Conservation (phyloP, 2,888 invertebrate genomes). For the Coelinius sp. region DNA sequence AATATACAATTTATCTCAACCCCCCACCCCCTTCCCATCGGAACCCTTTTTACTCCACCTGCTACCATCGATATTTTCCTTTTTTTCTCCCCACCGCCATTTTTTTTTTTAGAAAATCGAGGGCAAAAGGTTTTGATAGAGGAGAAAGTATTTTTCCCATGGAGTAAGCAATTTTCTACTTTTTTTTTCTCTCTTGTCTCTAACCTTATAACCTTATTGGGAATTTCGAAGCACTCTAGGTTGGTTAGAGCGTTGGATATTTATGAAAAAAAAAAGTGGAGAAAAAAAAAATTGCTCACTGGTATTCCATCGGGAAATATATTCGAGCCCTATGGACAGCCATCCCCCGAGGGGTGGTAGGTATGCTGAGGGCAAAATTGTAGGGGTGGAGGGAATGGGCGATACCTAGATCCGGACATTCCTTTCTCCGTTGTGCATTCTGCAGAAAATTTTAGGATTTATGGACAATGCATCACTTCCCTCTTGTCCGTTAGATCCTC, state of each 20-base stretch:
- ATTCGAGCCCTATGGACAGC: background rate
- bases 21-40: background rate
- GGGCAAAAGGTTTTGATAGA: constrained; percentile 1
- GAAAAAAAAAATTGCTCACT: background rate
- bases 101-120: constrained; percentile 2
- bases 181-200: background rate
- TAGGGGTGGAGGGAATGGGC: background rate
- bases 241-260: constrained; percentile 14
- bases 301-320: constrained; percentile 15
- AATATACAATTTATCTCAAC: background rate
- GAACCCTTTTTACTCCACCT: background rate
- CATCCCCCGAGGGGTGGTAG: background rate
- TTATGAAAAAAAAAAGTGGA: constrained; percentile 12
- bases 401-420: background rate
- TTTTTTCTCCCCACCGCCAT: no score
- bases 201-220: constrained; percentile 6
- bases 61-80: constrained; percentile 1
- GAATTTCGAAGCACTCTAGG: constrained; percentile 25
- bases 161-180: constrained; percentile 9
- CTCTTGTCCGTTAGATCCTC: constrained; percentile 20
- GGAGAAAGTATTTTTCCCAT: background rate
- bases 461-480: constrained; percentile 8
- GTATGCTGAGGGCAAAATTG: background rate
- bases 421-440: background rate
- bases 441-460: background rate